Percentiles rank a stretch among this genome's conserved stretches.
phyloP scores from a whole-genome alignment of 2,113 vertebrate species.

The Tychaedon coryphoeus region DNA sequence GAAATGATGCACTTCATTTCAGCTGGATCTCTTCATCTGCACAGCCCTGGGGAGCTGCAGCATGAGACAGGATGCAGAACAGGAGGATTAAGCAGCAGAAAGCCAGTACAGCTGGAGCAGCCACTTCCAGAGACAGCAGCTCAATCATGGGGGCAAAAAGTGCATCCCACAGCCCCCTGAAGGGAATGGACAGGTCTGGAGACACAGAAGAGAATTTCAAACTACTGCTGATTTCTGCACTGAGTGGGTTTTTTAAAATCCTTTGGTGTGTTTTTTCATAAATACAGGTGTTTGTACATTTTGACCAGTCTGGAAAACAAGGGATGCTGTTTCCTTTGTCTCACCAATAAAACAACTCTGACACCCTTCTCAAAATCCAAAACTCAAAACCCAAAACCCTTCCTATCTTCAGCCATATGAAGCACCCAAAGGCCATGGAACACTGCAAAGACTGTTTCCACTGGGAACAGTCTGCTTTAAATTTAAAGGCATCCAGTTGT shows the following conservation, averaged over 20 bases:
- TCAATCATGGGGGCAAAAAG: background rate
- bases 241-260: background rate
- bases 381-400: background rate
- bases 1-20: background rate
- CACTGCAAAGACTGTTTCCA: background rate
- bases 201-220: background rate
- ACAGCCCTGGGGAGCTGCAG: background rate
- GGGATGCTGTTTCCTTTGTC: background rate
- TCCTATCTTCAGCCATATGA: background rate
- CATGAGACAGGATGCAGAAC: background rate
- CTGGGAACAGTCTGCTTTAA: background rate
- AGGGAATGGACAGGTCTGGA: background rate
- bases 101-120: background rate
- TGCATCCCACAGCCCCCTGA: background rate
- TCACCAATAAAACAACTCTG: background rate
- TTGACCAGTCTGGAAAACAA: background rate
- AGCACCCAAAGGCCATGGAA: background rate
- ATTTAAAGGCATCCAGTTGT: background rate
- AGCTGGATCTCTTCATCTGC: background rate
- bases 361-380: background rate
- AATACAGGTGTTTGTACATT: background rate
- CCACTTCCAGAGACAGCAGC: background rate
- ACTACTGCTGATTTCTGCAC: background rate
- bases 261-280: background rate
- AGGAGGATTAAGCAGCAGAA: background rate